phyloP scores from a whole-genome alignment of 1,140 invertebrate species.

The Leptopilina clavipes region DNA sequence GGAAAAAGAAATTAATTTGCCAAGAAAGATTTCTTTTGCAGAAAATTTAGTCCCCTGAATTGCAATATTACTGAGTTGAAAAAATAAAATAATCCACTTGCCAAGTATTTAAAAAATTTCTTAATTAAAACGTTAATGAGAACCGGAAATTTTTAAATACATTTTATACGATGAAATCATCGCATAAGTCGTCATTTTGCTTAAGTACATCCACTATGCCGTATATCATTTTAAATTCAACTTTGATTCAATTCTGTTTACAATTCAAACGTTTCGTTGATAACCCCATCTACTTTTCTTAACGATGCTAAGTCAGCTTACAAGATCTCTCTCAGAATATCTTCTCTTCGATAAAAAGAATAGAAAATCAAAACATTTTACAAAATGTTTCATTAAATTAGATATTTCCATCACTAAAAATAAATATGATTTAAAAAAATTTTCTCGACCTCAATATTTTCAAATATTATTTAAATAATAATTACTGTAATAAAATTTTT shows the following conservation, averaged over 20 bases:
- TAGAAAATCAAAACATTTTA: too few relatives aligned
- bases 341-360: too few relatives aligned
- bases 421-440: too few relatives aligned
- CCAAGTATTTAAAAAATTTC: not conserved
- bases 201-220: not conserved
- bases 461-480: too few relatives aligned
- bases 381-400: too few relatives aligned
- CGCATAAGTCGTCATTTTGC: not conserved
- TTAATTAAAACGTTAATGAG: not conserved
- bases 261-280: not conserved
- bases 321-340: too few relatives aligned
- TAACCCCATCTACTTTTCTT: not conserved
- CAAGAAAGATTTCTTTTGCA: too few relatives aligned
- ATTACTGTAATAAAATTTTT: too few relatives aligned
- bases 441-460: too few relatives aligned
- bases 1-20: too few relatives aligned
- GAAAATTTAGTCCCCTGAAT: not conserved
- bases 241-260: not conserved
- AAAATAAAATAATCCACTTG: not conserved
- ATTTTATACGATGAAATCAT: not conserved
- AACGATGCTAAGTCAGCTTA: not conserved
- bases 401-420: too few relatives aligned
- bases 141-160: not conserved
- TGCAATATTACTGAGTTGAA: not conserved
- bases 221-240: not conserved